Percentiles rank a stretch among this genome's conserved stretches.
Evolutionary conservation across 2,888 invertebrate species (phyloP).

Genomic region (Dexiosoma caninum): DNA sequence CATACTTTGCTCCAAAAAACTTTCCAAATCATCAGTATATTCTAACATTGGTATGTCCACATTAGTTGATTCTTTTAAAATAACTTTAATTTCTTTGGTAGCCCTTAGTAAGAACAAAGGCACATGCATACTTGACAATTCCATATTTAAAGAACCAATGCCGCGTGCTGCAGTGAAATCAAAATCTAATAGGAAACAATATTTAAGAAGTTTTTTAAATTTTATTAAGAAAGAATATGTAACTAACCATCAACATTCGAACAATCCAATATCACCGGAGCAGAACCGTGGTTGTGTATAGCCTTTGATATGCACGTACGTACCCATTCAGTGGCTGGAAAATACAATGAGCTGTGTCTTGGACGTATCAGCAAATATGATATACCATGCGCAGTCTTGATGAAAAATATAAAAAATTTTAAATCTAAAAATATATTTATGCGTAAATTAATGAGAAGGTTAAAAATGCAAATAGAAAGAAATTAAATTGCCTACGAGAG

Average conservation of each 20-base stretch:
- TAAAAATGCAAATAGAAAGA: too few relatives aligned
- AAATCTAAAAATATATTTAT: too few relatives aligned
- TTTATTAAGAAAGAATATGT: too few relatives aligned
- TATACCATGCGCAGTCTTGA: slow-evolving; percentile 82
- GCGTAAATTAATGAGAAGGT: too few relatives aligned
- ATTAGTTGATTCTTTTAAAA: slow-evolving; percentile 75
- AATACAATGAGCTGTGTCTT: slow-evolving; percentile 87
- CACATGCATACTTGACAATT: slow-evolving; percentile 84
- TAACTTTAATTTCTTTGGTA: slow-evolving; percentile 71
- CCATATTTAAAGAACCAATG: slow-evolving; percentile 86
- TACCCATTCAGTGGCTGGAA: slow-evolving; percentile 90
- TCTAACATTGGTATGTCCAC: slow-evolving; percentile 72
- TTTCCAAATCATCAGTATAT: slow-evolving; percentile 72
- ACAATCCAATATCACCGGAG: slow-evolving; percentile 90
- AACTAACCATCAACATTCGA: slow-evolving; percentile 84
- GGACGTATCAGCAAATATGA: slow-evolving; percentile 88
- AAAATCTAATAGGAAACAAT: slow-evolving; percentile 79
- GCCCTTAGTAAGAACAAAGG: slow-evolving; percentile 82
- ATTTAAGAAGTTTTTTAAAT: neutral
- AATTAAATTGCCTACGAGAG: too few relatives aligned
- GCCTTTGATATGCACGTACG: slow-evolving; percentile 87
- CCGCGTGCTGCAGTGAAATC: slow-evolving; percentile 94
- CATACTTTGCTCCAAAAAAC: slow-evolving; percentile 72
- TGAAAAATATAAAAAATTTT: neutral
- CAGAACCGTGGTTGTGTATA: slow-evolving; percentile 83